A percentile compares a stretch with the other conserved stretches of the same genome.
phyloP scores from a whole-genome alignment of 2,113 vertebrate genomes.

The Silurus glanis region DNA sequence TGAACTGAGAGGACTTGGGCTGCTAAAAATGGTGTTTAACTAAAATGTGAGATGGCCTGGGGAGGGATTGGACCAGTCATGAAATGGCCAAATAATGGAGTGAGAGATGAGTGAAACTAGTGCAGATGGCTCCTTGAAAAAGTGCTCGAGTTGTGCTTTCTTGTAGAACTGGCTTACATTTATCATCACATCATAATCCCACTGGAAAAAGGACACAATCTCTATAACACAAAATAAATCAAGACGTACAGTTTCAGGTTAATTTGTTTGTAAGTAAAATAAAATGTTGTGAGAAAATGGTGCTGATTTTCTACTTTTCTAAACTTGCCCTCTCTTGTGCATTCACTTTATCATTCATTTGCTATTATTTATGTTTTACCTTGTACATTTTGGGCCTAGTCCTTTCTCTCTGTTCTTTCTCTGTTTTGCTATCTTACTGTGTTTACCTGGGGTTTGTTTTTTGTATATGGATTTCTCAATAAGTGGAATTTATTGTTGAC shows the following conservation, averaged over 20 bases:
- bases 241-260: not conserved
- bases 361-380: not conserved
- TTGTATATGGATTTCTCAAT: too few species aligned
- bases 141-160: not conserved
- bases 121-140: conserved; percentile 13
- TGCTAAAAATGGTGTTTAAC: conserved; percentile 7
- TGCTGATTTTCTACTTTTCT: not conserved
- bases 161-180: not conserved
- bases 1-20: conserved; percentile 11
- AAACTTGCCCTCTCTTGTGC: not conserved
- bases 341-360: not conserved
- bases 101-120: conserved; percentile 22
- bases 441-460: not conserved
- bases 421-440: not conserved
- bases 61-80: conserved; percentile 10
- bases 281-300: not conserved
- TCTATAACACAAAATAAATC: not conserved
- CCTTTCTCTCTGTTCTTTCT: not conserved
- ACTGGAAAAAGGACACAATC: not conserved
- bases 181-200: not conserved
- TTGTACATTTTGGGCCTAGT: not conserved
- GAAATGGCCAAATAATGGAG: conserved; percentile 29
- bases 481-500: too few species aligned
- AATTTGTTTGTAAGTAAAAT: not conserved
- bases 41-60: not conserved